phyloP scores from a whole-genome alignment of 2,888 invertebrate species.

The Xanthia icteritia region DNA sequence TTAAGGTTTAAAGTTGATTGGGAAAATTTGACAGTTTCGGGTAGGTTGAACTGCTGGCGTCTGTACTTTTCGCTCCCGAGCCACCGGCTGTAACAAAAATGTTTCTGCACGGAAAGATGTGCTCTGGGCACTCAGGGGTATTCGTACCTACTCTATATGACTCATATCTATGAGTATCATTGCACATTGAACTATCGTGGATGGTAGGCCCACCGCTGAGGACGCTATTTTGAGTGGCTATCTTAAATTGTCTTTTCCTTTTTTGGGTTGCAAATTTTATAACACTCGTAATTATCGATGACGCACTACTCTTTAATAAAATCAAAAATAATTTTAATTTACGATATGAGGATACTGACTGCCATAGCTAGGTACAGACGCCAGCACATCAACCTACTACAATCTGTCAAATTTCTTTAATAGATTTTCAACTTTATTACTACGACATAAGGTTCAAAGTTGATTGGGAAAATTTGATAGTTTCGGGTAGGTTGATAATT shows the following conservation, averaged over 20 bases:
- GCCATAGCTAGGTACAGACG: background rate
- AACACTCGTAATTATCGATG: background rate
- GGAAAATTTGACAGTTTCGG: too few relatives aligned
- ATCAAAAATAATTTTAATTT: background rate
- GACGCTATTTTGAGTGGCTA: background rate
- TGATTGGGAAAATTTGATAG: too few relatives aligned
- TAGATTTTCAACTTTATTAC: too few relatives aligned
- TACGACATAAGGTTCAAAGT: too few relatives aligned
- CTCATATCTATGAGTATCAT: background rate
- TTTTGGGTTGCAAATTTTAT: too few relatives aligned
- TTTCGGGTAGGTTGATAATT: too few relatives aligned
- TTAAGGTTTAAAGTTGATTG: too few relatives aligned
- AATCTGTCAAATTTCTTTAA: too few relatives aligned
- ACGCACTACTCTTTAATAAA: background rate
- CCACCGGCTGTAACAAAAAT: background rate
- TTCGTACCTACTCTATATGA: background rate
- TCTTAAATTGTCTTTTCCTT: too few relatives aligned
- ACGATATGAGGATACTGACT: background rate
- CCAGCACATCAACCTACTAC: too few relatives aligned
- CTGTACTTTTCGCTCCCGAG: background rate
- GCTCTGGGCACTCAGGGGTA: background rate
- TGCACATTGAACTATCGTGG: constrained; percentile 2
- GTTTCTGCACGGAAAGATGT: background rate
- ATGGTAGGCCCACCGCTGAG: too few relatives aligned
- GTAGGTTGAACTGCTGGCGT: too few relatives aligned